Base-by-base conservation (phyloP, 2,797 vertebrate species). In the Dicrostonyx torquatus region DNA sequence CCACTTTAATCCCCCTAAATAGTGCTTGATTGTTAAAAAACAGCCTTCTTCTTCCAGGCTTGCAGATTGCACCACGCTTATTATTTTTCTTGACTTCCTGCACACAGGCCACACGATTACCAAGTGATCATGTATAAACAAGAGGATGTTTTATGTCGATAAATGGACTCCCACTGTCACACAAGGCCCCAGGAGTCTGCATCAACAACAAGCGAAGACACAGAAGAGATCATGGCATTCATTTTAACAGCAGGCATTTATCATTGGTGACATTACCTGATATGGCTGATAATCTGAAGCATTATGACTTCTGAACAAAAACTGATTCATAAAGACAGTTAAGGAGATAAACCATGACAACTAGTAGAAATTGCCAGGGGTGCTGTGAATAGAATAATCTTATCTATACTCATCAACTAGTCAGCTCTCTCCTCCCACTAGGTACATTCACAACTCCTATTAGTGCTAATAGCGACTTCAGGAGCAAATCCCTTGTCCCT, bases 181-280 rank as follows among this genome's bases (percentile, higher is more conserved):
- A 97, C 86, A 89, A 96, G 64, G 88, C 96, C 96, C 92, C 77
- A 96, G 97, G 93, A 97, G 89, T 97, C 96, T 97, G 86, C 91
- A 94, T 97, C 96, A 97, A 98, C 97, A 98, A 96, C 97, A 96
- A 97, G 96, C 96, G 97, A 87, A 97, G 96, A 97, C 95, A 90
- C 86, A 97, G 96, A 97, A 83, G 50, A 40, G 93, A 98, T 96
- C 82, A 83, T 68, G 92, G 68, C 93, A 96, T 98, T 98, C 98
- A 97, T 97, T 98, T 97, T 97, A 97, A 96, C 96, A 98, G 95
- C 94, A 86, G 97, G 97, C 24, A 50, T 97, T 98, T 95, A 97
- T 98, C 97, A 93, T 10, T 96, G 91, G 91, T 97, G 97, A 82
- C 90, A 90, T 98, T 98, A 97, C 87, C 96, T 95, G 93, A 98